Conservation (phyloP, 2,797 vertebrate species). For the Typhlichthys subterraneus region DNA sequence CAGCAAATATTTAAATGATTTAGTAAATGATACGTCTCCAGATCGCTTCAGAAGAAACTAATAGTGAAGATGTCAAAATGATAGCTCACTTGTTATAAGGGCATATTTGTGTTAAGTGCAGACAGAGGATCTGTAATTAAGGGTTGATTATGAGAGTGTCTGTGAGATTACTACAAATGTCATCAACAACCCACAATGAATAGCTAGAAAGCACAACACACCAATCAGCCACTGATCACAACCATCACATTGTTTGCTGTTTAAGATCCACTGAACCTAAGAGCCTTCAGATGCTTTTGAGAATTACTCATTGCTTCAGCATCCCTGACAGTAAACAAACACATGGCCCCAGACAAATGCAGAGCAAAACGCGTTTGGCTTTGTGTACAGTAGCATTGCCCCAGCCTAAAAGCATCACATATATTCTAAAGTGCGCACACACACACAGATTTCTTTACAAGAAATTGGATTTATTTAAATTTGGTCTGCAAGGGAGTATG, state of each 20-base stretch:
- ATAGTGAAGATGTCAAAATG: conserved; percentile 9
- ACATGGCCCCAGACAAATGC: conserved; percentile 8
- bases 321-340: conserved; percentile 15
- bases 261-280: conserved; percentile 61
- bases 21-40: neutral
- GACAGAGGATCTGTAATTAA: conserved; percentile 30
- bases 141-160: conserved; percentile 21
- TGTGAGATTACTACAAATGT: conserved; percentile 8
- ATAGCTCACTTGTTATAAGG: conserved; percentile 5
- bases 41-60: neutral
- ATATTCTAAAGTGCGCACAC: conserved; percentile 34
- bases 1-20: neutral
- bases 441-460: conserved; percentile 52
- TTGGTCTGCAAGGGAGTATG: conserved; percentile 57
- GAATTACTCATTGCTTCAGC: conserved; percentile 26
- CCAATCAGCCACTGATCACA: conserved; percentile 43
- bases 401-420: conserved; percentile 45
- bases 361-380: conserved; percentile 35
- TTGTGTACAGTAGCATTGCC: conserved; percentile 20
- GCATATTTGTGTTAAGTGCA: neutral
- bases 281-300: conserved; percentile 40
- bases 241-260: conserved; percentile 50
- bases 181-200: conserved; percentile 9
- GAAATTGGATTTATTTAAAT: conserved; percentile 57
- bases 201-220: conserved; percentile 39